Evolutionary conservation across 2,797 vertebrate species (phyloP), one percentile per base, ranked within the genome.

Genomic region (Echiichthys vipera): DNA sequence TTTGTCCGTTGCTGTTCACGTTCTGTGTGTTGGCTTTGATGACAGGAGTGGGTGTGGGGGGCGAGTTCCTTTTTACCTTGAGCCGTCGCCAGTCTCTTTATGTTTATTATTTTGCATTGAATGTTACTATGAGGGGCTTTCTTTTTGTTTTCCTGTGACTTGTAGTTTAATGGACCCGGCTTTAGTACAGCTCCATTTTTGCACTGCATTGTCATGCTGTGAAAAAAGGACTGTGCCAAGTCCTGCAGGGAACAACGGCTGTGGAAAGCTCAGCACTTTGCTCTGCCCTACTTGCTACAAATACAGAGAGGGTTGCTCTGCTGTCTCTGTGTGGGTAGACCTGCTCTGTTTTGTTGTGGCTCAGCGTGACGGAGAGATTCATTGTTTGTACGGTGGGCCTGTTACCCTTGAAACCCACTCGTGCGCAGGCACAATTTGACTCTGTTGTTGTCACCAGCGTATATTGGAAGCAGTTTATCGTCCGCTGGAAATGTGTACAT

Each of bases 181-280:
- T 89, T 45, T 67, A 55, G 77, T 71, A 65, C 73, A 75, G 87
- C 89, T 85, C 78, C 77, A 72, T 85, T 91, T 57, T 90, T 92
- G 89, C 88, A 90, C 90, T 90, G 91, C 90, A 90, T 89, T 92
- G 91, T 93, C 84, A 92, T 86, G 88, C 89, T 91, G 91, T 93
- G 91, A 88, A 84, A 62, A 87, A 84, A 73, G 89, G 87, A 86
- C 82, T 80, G 83, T 42, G 88, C 89, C 88, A 89, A 87, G 83
- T 91, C 90, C 87, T 89, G 91, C 89, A 88, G 85, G 82, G 87
- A 84, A 88, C 65, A 72, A 84, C 54, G 78, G 88, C 83, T 88
- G 81, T 91, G 88, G 86, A 90, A 85, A 85, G 85, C 86, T 88
- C 88, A 90, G 89, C 91, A 90, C 79, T 90, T 89, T 85, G 82